Evolutionary conservation across 2,113 vertebrate species (phyloP).

Genomic region (Mustelus asterias): DNA sequence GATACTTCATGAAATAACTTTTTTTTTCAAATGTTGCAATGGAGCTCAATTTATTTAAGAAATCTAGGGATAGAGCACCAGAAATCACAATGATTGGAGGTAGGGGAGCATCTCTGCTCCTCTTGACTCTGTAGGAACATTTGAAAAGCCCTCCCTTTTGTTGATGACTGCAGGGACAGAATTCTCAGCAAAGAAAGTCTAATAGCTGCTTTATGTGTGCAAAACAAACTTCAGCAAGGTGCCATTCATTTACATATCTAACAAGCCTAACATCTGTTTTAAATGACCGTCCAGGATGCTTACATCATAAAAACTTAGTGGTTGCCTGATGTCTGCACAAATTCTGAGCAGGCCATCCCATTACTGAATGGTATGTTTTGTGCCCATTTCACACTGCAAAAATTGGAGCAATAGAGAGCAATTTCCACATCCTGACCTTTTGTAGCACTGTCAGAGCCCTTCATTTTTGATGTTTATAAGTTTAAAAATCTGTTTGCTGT

Average conservation of each 20-base stretch:
- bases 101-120: not conserved
- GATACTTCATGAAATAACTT: not conserved
- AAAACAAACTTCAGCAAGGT: not conserved
- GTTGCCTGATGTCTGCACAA: not conserved
- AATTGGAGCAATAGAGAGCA: not conserved
- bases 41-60: not conserved
- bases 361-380: not conserved
- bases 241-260: not conserved
- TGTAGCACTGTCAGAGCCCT: not conserved
- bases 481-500: not conserved
- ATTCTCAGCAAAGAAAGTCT: not conserved
- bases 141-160: not conserved
- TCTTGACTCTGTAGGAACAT: not conserved
- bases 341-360: not conserved
- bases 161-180: not conserved
- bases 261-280: not conserved
- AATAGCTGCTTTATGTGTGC: not conserved
- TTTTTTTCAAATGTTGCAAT: not conserved
- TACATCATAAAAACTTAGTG: not conserved
- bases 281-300: not conserved
- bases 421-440: not conserved
- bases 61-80: not conserved
- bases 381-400: not conserved
- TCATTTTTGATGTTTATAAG: not conserved
- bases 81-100: not conserved